Conservation (phyloP, 2,888 invertebrate species). For the Mesoligia furuncula region DNA sequence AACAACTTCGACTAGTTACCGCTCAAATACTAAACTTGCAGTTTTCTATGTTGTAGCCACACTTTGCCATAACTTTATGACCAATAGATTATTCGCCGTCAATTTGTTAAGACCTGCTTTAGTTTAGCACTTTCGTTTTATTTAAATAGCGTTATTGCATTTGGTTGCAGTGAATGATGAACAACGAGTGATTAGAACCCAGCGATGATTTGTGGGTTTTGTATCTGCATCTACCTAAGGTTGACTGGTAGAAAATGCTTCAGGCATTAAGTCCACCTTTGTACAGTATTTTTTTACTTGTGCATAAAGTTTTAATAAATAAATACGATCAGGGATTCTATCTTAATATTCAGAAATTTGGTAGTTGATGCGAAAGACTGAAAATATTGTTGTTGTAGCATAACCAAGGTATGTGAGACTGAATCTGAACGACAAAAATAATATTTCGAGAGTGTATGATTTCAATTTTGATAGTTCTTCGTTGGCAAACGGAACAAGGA, state of each 20-base stretch:
- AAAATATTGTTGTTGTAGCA: not conserved
- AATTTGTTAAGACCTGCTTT: not conserved
- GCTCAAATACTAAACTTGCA: conserved; percentile 27
- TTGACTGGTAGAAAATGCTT: not conserved
- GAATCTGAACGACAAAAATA: not conserved
- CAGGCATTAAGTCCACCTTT: too few species aligned
- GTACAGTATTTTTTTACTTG: not conserved
- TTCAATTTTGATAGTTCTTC: not conserved
- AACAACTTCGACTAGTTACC: conserved; percentile 38
- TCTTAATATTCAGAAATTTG: not conserved
- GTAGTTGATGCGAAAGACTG: not conserved
- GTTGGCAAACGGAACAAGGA: conserved; percentile 1
- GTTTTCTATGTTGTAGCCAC: conserved; percentile 5
- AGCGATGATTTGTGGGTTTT: not conserved
- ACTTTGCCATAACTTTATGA: not conserved
- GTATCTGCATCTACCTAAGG: not conserved
- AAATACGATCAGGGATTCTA: not conserved
- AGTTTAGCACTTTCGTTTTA: not conserved
- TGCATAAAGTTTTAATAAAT: not conserved
- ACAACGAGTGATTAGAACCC: not conserved
- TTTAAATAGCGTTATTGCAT: too few species aligned
- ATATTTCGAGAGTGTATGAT: not conserved
- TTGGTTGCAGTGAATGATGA: not conserved
- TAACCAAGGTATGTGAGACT: not conserved
- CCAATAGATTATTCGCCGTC: not conserved